Percentiles rank a stretch among this genome's conserved stretches.
Evolutionary conservation across 2,888 invertebrate species (phyloP).

Genomic region (Nasonia oneida): DNA sequence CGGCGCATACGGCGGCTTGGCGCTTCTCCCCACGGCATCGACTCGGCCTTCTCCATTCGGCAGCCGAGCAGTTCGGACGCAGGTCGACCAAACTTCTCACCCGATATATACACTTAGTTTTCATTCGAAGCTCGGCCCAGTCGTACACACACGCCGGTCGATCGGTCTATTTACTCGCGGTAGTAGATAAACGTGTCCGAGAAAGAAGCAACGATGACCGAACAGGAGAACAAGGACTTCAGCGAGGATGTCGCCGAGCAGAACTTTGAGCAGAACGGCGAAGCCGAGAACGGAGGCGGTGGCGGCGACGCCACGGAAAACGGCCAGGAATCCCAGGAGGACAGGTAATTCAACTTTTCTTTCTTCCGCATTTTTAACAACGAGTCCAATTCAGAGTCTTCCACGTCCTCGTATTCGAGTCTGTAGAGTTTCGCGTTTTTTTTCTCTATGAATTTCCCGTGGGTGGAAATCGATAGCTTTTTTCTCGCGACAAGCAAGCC

Average conservation of each 20-base stretch:
- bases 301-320: slow-evolving; percentile 85
- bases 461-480: background rate
- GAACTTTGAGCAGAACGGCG: slow-evolving; percentile 82
- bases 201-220: slow-evolving; percentile 17
- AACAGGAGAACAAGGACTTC: slow-evolving; percentile 78
- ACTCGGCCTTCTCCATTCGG: slow-evolving; percentile 76
- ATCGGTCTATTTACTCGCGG: background rate
- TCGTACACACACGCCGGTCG: background rate
- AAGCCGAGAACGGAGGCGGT: slow-evolving; percentile 84
- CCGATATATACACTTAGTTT: background rate
- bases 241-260: slow-evolving; percentile 82
- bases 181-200: slow-evolving; percentile 5
- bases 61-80: slow-evolving; percentile 73
- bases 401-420: background rate
- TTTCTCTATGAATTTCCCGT: background rate
- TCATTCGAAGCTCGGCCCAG: background rate
- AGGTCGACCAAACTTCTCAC: background rate
- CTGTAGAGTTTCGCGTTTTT: background rate
- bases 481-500: background rate
- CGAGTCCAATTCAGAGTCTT: too few relatives aligned
- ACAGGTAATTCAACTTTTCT: slow-evolving; percentile 74
- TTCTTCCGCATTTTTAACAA: background rate
- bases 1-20: slow-evolving; percentile 16
- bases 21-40: slow-evolving; percentile 9
- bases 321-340: slow-evolving; percentile 80